These are phyloP conservation scores for Zosterops japonicus DNA, from an alignment of 2,113 vertebrate genomes.

Conservation along the genomic window DNA sequence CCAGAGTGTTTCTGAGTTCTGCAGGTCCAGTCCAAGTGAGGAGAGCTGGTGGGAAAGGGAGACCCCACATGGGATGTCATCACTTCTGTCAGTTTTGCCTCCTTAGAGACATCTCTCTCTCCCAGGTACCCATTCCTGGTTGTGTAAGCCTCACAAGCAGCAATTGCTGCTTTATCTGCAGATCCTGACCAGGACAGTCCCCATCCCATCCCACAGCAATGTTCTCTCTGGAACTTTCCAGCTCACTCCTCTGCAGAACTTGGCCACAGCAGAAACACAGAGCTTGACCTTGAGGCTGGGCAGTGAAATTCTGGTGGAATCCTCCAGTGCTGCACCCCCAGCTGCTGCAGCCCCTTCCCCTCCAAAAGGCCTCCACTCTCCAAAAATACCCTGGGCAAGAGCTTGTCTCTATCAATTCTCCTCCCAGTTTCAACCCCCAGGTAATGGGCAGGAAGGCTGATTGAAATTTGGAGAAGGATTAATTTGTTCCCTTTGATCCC, in stretches of 20 bases:
- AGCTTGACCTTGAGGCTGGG: neutral
- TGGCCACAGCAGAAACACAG: neutral
- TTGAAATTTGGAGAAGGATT: neutral
- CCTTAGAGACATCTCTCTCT: neutral
- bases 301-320: neutral
- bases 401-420: accelerated
- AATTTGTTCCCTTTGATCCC: neutral
- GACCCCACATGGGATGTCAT: accelerated
- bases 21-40: neutral
- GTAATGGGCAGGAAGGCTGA: neutral
- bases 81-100: neutral
- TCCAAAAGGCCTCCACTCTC: neutral
- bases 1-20: neutral
- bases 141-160: neutral
- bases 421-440: neutral
- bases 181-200: neutral
- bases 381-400: neutral
- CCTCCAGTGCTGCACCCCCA: neutral
- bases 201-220: accelerated
- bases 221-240: neutral
- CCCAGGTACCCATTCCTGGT: neutral
- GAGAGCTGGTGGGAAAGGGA: neutral
- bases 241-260: neutral
- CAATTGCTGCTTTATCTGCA: neutral
- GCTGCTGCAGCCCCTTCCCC: neutral